These are phyloP conservation scores for Drosophila hamatofila DNA, from an alignment of 2,888 invertebrate genomes.

Conservation along the genomic window DNA sequence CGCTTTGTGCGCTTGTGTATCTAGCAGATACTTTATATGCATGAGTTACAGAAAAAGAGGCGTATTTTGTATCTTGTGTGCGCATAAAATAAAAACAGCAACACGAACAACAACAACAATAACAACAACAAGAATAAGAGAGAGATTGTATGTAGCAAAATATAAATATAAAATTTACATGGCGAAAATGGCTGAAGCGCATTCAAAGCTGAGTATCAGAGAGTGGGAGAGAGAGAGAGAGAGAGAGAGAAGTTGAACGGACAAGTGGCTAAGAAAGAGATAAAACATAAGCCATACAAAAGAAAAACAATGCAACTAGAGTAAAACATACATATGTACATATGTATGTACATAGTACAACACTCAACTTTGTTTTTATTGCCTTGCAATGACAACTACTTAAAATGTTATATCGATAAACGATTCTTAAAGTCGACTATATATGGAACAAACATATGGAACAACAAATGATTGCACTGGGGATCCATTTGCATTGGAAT, in stretches of 20 bases:
- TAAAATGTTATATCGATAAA: slow-evolving; percentile 23
- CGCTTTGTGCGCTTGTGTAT: slow-evolving; percentile 67
- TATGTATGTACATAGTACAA: not conserved
- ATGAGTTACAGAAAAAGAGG: slow-evolving; percentile 79
- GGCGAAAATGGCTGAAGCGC: slow-evolving; percentile 60
- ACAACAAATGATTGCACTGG: not conserved
- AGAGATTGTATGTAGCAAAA: slow-evolving; percentile 53
- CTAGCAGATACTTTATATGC: slow-evolving; percentile 80
- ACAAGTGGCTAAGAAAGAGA: slow-evolving; percentile 9
- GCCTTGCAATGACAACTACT: slow-evolving; percentile 18
- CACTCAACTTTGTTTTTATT: slow-evolving; percentile 1
- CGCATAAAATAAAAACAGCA: slow-evolving; percentile 59
- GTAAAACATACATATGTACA: no score
- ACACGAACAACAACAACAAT: slow-evolving; percentile 23
- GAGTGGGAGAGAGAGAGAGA: not conserved
- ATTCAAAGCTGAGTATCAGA: slow-evolving; percentile 20
- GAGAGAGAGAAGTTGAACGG: not conserved
- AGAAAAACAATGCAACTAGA: slow-evolving; percentile 4
- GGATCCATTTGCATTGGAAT: not conserved
- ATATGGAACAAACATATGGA: not conserved
- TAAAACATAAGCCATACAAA: slow-evolving; percentile 1
- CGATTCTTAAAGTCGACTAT: slow-evolving; percentile 5
- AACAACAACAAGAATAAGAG: slow-evolving; percentile 12
- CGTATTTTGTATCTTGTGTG: slow-evolving; percentile 68
- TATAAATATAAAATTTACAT: slow-evolving; percentile 67